Conservation (phyloP, 2,797 vertebrate genomes). For the Smutsia gigantea region DNA sequence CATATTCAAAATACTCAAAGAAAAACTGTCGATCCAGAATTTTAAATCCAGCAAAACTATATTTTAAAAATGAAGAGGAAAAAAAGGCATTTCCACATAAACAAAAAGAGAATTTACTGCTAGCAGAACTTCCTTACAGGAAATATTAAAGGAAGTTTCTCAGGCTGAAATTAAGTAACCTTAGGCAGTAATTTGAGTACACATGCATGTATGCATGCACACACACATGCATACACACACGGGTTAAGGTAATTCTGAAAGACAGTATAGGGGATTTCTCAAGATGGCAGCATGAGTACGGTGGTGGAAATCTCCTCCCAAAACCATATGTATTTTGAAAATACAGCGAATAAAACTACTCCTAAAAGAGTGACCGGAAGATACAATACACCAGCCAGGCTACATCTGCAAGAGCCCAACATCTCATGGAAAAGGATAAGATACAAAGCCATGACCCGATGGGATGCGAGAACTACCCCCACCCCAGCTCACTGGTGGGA, state of each 20-base stretch:
- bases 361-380: too few relatives aligned
- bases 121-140: not conserved
- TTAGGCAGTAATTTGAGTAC: not conserved
- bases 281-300: too few relatives aligned
- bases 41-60: not conserved
- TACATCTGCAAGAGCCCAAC: too few relatives aligned
- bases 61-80: not conserved
- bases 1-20: constrained; percentile 2
- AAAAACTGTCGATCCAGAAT: not conserved
- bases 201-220: not conserved
- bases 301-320: too few relatives aligned
- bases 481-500: too few relatives aligned
- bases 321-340: too few relatives aligned
- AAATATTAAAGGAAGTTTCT: not conserved
- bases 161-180: not conserved
- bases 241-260: not conserved
- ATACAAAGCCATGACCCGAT: too few relatives aligned
- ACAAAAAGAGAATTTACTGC: not conserved
- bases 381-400: too few relatives aligned
- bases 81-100: not conserved
- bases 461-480: too few relatives aligned
- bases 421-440: too few relatives aligned
- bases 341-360: too few relatives aligned
- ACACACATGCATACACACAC: not conserved
- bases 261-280: too few relatives aligned